Base-by-base conservation (phyloP, 2,113 vertebrate species). In the Paramisgurnus dabryanus region DNA sequence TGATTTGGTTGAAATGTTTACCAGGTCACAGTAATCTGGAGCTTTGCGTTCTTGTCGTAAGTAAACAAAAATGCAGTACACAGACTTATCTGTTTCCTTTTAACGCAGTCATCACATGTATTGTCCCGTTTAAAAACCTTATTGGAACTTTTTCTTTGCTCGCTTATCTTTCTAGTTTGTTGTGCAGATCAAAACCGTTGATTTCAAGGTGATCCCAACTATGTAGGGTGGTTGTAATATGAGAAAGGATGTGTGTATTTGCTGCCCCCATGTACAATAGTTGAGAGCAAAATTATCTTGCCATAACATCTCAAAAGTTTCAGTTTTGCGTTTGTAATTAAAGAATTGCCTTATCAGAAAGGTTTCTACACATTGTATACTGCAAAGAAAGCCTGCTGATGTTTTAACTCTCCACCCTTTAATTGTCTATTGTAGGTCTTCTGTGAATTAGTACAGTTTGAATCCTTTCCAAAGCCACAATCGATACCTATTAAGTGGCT, bases 401-500 rank as follows among this genome's bases (percentile, higher is more conserved):
- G 10, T 76, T 72, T 72, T 58, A 43, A 18, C 60, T 61, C n/a
- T 80, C 53, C 66, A 55, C 45, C 58, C 45, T 81, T 83, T 80
- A 50, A 74, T 77, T 67, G 55, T 47, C 67, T 70, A 34, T 78
- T 39, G 39, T 70, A 12, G n/a, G 45, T 60, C 73, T 7, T 72
- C 79, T 88, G 86, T 87, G 87, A 87, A 90, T 86, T 86, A 89
- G 71, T 79, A 84, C 71, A 34, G 55, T 81, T 71, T 82, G 85
- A 83, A 49, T 79, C 27, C 57, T 61, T 69, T 89, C 79, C 49
- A 78, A 89, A 92, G 79, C 91, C 89, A 6, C 89, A 88, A 87
- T 92, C 90, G 66, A 91, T 91, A 75, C 78, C 79, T 87, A 88
- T 90, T 87, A 92, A 92, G 87, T 88, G 88, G 80, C 86, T 88